Evolutionary conservation across 1,140 invertebrate genomes (phyloP).

Genomic region (roundworm (Caenorhabditis elegans)): WBcel235 BX284606.5:14138001-14138500

Average conservation of each 20-base stretch:
- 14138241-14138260: constrained; percentile 87
- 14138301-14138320: constrained; percentile 85
- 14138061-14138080: too few relatives aligned
- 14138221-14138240: constrained; percentile 66
- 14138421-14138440: constrained; percentile 90
- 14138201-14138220: constrained; percentile 79
- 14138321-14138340: constrained; percentile 59
- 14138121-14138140: too few relatives aligned
- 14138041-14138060: too few relatives aligned
- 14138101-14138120: too few relatives aligned
- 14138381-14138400: too few relatives aligned
- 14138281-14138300: constrained; percentile 92
- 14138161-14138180: constrained; percentile 49
- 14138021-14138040: too few relatives aligned
- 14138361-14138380: too few relatives aligned
- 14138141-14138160: neutral
- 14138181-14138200: constrained; percentile 72
- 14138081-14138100: too few relatives aligned
- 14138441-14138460: constrained; percentile 90
- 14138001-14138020: too few relatives aligned
- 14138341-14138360: too few relatives aligned
- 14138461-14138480: constrained; percentile 82
- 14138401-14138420: neutral
- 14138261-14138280: constrained; percentile 88
- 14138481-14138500: constrained; percentile 80